A percentile compares a stretch with the other conserved stretches of the same genome.
These are phyloP conservation scores for Emys orbicularis DNA, from an alignment of 2,797 vertebrate species.

Conservation along the genomic window DNA sequence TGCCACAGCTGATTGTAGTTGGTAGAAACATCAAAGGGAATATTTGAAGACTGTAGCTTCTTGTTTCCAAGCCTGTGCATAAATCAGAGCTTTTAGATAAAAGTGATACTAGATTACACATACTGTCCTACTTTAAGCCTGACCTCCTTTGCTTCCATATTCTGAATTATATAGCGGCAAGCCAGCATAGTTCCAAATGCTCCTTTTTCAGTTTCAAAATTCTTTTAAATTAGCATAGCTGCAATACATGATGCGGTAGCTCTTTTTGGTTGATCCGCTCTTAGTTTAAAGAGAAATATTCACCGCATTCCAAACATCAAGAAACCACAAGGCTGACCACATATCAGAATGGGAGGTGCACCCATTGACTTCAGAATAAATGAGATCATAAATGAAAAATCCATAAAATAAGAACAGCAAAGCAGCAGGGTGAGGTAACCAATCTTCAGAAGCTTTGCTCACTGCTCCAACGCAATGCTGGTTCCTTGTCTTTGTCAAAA, in stretches of 20 bases:
- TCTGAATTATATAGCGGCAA: background rate
- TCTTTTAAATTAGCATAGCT: background rate
- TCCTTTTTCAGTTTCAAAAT: background rate
- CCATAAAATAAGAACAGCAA: background rate
- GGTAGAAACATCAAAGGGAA: constrained; percentile 39
- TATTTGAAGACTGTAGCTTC: background rate
- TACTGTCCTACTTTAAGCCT: background rate
- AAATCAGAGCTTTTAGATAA: constrained; percentile 16
- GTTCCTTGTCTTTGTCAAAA: background rate
- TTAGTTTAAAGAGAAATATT: background rate
- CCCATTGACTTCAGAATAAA: background rate
- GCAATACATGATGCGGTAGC: rapidly evolving
- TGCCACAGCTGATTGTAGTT: background rate
- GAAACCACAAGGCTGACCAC: background rate
- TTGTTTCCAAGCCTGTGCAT: background rate
- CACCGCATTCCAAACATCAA: background rate
- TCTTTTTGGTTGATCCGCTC: background rate
- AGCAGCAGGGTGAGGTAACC: background rate
- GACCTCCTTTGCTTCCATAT: background rate
- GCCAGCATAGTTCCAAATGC: background rate
- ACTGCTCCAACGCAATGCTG: rapidly evolving
- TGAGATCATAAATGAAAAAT: rapidly evolving
- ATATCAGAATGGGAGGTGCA: background rate
- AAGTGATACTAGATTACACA: background rate
- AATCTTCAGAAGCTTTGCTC: background rate